These are phyloP conservation scores for Cataglyphis cursor DNA, from an alignment of 2,888 invertebrate genomes.

Conservation along the genomic window DNA sequence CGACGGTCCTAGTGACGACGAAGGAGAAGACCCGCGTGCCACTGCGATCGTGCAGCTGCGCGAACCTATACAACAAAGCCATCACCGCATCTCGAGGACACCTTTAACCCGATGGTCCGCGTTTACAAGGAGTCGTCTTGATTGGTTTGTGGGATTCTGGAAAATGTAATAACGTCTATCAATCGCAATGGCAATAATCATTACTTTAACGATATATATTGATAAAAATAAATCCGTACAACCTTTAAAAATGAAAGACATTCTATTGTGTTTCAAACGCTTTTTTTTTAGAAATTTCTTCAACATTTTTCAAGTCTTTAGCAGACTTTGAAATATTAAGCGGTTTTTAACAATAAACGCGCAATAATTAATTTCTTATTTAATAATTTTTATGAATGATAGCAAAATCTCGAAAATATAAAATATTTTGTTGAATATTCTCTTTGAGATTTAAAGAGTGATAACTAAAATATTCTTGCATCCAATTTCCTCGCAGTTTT, in stretches of 20 bases:
- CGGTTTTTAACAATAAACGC: neutral
- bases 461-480: constrained; percentile 27
- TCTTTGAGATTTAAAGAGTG: constrained; percentile 17
- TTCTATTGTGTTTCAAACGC: neutral
- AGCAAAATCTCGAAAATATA: neutral
- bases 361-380: neutral
- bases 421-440: constrained; percentile 30
- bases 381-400: constrained; percentile 12
- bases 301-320: neutral
- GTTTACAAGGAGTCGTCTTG: constrained; percentile 48
- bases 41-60: constrained; percentile 93
- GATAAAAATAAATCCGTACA: neutral
- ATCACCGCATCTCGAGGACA: constrained; percentile 88
- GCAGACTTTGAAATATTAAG: neutral
- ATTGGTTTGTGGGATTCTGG: constrained; percentile 9
- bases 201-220: neutral
- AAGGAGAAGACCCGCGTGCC: constrained; percentile 95
- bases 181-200: neutral
- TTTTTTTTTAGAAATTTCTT: neutral
- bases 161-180: constrained; percentile 8
- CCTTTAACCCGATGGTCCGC: constrained; percentile 66
- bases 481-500: neutral
- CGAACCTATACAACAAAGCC: constrained; percentile 94
- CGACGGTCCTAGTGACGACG: constrained; percentile 92
- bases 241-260: neutral